These are phyloP conservation scores for Lottia scabra DNA, from an alignment of 2,888 invertebrate genomes.

Conservation along the genomic window DNA sequence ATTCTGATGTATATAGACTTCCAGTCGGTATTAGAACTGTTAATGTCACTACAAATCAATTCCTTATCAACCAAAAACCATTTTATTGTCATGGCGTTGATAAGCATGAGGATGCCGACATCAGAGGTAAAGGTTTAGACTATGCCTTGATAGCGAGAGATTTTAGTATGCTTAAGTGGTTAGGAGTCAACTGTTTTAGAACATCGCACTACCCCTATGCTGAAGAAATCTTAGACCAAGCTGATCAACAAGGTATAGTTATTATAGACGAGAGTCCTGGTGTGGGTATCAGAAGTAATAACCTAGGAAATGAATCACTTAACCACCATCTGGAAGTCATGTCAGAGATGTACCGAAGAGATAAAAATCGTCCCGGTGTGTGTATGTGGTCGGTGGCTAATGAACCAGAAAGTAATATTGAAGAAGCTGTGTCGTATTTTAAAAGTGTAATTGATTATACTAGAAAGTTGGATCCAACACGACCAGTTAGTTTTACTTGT, in stretches of 20 bases:
- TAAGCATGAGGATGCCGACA: conserved; percentile 93
- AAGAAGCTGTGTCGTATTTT: conserved; percentile 85
- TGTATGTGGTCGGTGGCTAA: conserved; percentile 98
- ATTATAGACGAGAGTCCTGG: conserved; percentile 96
- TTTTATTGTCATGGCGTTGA: conserved; percentile 94
- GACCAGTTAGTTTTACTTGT: conserved; percentile 81
- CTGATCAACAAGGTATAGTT: conserved; percentile 92
- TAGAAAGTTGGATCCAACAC: conserved; percentile 79
- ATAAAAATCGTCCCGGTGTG: conserved; percentile 95
- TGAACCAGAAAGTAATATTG: conserved; percentile 82
- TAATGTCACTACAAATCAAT: conserved; percentile 79
- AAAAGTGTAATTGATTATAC: conserved; percentile 82
- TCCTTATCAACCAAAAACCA: conserved; percentile 85
- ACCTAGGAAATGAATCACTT: conserved; percentile 73
- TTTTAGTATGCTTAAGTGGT: conserved; percentile 93
- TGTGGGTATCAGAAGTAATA: conserved; percentile 78
- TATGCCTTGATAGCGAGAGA: conserved; percentile 88
- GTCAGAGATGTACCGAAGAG: conserved; percentile 85
- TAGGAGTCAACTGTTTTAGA: conserved; percentile 93
- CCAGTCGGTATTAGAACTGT: conserved; percentile 90
- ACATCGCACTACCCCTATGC: conserved; percentile 99
- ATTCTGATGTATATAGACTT: conserved; percentile 82
- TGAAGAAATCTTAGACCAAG: conserved; percentile 94
- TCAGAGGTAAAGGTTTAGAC: conserved; percentile 94
- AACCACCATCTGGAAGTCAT: conserved; percentile 86